Percentiles rank a stretch among this genome's conserved stretches.
Evolutionary conservation across 2,888 invertebrate genomes (phyloP).

Genomic region (Pachydiplax longipennis): DNA sequence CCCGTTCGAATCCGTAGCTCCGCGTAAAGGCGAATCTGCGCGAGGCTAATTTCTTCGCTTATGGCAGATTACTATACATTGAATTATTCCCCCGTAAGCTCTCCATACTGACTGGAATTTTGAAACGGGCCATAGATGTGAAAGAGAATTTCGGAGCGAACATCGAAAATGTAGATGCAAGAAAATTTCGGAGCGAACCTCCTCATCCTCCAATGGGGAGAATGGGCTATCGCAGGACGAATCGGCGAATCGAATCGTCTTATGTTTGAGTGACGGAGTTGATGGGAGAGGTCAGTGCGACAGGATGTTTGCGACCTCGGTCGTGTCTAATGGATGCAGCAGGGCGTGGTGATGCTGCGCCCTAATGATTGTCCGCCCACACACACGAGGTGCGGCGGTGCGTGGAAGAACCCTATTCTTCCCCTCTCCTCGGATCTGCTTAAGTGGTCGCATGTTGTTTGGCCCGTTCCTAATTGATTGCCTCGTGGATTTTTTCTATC

Average conservation of each 20-base stretch:
- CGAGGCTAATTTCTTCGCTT: too few species aligned
- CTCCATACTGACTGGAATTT: too few species aligned
- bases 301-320: not conserved
- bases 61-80: too few species aligned
- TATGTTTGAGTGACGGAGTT: not conserved
- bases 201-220: too few species aligned
- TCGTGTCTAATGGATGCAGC: not conserved
- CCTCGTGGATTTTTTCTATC: too few species aligned
- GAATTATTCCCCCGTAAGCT: too few species aligned
- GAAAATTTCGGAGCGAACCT: too few species aligned
- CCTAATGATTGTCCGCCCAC: not conserved
- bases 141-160: too few species aligned
- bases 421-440: slow-evolving; percentile 38
- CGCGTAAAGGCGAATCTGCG: too few species aligned
- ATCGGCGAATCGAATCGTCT: not conserved
- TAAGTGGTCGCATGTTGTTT: not conserved
- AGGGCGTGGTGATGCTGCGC: not conserved
- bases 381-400: not conserved
- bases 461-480: slow-evolving; percentile 54
- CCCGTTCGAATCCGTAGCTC: too few species aligned
- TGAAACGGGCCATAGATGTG: too few species aligned
- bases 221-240: not conserved
- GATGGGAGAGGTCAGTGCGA: not conserved
- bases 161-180: too few species aligned
- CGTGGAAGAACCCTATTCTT: slow-evolving; percentile 26